Evolutionary conservation across 2,113 vertebrate genomes (phyloP), one percentile per base, ranked within the genome.

Genomic region (Siphamia tubifer): DNA sequence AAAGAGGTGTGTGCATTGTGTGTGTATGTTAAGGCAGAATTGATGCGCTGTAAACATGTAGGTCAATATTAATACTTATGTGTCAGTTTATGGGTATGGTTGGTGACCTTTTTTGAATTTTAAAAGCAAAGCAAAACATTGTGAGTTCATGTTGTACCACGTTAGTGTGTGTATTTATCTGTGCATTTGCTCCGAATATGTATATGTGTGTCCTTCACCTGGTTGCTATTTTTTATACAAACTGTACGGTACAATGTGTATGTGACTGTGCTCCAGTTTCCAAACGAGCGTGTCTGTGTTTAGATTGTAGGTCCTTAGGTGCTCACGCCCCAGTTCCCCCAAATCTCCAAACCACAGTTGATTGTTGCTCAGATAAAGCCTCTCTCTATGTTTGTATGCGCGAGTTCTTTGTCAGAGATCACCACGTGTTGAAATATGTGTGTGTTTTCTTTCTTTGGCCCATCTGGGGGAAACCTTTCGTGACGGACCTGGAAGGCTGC

Each of bases 271-370:
- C 63, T 75, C 48, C 45, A 44, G 15, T 73, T 74, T 81, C 76
- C 68, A 80, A 80, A 72, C 11, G 38, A 84, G 80, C 69, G 49
- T 78, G 81, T 77, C 81, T 64, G 71, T 87, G 86, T 89, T 90
- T 88, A 77, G 71, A 64, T 89, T 85, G 66, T 74, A 78, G 63
- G 81, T 84, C 68, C 67, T 77, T 38, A 52, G 75, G 75, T 67
- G 66, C 60, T 77, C 45, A 75, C 57, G 61, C 83, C 76, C 80
- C 81, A 77, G 55, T 87, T 82, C 76, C 63, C 63, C 31, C 9
- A 34, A 56, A 74, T 78, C 82, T 77, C 71, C 58, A 55, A 73
- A 79, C 79, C 70, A 2, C 71, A 67, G 75, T 10, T 60, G 83
- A 88, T 88, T 52, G 54, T 44, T 17, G 74, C 45, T 34, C 36